These are phyloP conservation scores for Scomber scombrus DNA, from an alignment of 2,113 vertebrate species.

Conservation along the genomic window DNA sequence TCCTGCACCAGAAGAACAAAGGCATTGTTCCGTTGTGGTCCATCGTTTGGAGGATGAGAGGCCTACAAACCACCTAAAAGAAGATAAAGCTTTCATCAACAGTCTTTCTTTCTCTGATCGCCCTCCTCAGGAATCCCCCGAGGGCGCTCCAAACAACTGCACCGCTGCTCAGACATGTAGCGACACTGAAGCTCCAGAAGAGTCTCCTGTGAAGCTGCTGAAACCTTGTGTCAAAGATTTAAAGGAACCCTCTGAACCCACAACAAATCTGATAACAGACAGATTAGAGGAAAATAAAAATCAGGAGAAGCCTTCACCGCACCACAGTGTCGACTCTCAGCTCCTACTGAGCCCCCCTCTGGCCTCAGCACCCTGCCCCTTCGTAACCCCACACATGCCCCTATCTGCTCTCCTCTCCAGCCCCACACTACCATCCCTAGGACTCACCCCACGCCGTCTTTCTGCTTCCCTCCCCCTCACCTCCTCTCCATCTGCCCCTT, in stretches of 20 bases:
- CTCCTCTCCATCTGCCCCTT: constrained; percentile 41
- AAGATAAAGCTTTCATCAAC: background rate
- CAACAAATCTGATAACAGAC: background rate
- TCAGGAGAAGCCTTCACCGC: background rate
- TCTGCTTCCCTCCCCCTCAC: background rate
- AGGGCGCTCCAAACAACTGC: background rate
- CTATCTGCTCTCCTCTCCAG: constrained; percentile 35
- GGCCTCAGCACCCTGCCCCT: constrained; percentile 18
- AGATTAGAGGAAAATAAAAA: background rate
- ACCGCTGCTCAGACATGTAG: background rate
- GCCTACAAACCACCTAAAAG: background rate
- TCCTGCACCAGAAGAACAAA: constrained; percentile 11
- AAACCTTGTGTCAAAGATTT: background rate
- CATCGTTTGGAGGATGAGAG: background rate
- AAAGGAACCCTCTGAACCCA: background rate
- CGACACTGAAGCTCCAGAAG: background rate
- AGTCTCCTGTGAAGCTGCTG: background rate
- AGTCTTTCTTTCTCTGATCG: constrained; percentile 3
- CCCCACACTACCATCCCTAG: constrained; percentile 52
- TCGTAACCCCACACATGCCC: background rate
- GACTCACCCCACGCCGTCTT: constrained; percentile 49
- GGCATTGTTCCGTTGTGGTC: background rate
- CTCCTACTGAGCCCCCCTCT: constrained; percentile 58
- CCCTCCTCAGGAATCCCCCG: background rate
- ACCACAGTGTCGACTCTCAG: constrained; percentile 14